Percentiles rank a stretch among this genome's conserved stretches.
phyloP scores from a whole-genome alignment of 2,888 invertebrate species.

The Drosophila limbata region DNA sequence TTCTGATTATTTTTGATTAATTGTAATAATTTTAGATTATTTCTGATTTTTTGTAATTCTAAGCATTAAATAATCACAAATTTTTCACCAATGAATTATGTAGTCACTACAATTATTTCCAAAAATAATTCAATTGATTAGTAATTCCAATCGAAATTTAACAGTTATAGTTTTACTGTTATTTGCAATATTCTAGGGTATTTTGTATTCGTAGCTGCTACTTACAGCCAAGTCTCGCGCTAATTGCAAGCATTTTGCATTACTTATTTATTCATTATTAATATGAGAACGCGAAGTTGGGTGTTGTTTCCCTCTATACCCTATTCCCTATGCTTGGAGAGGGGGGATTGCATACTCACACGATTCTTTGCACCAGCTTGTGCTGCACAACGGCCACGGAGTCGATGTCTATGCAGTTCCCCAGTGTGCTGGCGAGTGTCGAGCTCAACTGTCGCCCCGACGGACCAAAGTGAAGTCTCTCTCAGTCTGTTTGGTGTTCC shows the following conservation, averaged over 20 bases:
- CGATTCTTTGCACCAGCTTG: conserved; percentile 84
- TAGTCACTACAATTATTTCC: too few species aligned
- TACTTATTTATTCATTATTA: conserved; percentile 61
- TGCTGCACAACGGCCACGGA: conserved; percentile 86
- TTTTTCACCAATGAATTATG: too few species aligned
- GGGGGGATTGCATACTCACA: conserved; percentile 78
- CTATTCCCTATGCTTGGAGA: not conserved
- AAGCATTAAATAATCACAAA: too few species aligned
- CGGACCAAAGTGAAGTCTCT: conserved; percentile 25
- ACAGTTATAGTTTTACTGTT: too few species aligned
- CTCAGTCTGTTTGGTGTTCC: conserved; percentile 4
- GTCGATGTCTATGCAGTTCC: conserved; percentile 89
- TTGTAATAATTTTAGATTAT: too few species aligned
- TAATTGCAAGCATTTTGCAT: conserved; percentile 57
- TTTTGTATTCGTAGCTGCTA: not conserved
- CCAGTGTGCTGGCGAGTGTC: conserved; percentile 86
- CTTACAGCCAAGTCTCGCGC: not conserved
- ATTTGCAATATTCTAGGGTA: conserved; percentile 36
- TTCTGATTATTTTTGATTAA: too few species aligned
- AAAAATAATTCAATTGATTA: too few species aligned
- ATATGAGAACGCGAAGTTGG: conserved; percentile 23
- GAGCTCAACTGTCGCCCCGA: conserved; percentile 49
- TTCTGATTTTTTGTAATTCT: too few species aligned
- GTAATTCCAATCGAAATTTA: too few species aligned
- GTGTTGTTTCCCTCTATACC: not conserved